Evolutionary conservation across 2,797 vertebrate genomes (phyloP).

Genomic region (Australoheros facetus): DNA sequence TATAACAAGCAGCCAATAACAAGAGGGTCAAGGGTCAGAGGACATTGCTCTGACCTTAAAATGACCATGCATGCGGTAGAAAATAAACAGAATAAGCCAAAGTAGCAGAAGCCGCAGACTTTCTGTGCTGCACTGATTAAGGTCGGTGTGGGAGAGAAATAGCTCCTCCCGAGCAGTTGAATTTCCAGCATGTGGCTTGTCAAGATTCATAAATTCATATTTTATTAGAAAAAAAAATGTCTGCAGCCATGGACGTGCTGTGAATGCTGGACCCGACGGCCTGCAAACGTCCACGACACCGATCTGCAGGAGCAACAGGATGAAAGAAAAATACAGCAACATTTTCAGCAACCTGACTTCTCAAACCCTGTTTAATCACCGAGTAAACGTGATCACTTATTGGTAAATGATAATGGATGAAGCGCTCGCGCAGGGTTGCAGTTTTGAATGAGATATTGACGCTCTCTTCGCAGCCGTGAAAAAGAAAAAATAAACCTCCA

Average conservation of each 20-base stretch:
- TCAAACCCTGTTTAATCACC: constrained; percentile 63
- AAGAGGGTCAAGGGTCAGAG: constrained; percentile 56
- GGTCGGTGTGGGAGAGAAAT: not conserved
- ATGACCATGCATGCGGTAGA: constrained; percentile 40
- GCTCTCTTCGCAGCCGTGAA: constrained; percentile 28
- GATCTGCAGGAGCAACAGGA: constrained; percentile 7
- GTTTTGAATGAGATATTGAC: constrained; percentile 60
- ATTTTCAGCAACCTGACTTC: constrained; percentile 32
- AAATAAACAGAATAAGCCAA: constrained; percentile 11
- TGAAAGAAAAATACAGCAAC: not conserved
- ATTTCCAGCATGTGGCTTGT: constrained; percentile 13
- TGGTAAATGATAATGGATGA: constrained; percentile 60
- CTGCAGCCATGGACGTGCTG: constrained; percentile 27
- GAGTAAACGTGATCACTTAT: constrained; percentile 58
- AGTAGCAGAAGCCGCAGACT: not conserved
- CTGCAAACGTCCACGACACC: not conserved
- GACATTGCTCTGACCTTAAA: constrained; percentile 39
- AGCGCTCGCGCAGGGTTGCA: constrained; percentile 10
- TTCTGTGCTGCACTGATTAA: not conserved
- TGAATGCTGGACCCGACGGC: constrained; percentile 29
- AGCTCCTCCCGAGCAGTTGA: constrained; percentile 5
- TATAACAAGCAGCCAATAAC: constrained; percentile 43
- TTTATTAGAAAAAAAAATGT: constrained; percentile 33
- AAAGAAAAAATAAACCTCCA: not conserved
- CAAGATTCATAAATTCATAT: constrained; percentile 56